Evolutionary conservation across 2,888 invertebrate genomes (phyloP), one percentile per base, ranked within the genome.

Genomic region (Drosophila incognita): DNA sequence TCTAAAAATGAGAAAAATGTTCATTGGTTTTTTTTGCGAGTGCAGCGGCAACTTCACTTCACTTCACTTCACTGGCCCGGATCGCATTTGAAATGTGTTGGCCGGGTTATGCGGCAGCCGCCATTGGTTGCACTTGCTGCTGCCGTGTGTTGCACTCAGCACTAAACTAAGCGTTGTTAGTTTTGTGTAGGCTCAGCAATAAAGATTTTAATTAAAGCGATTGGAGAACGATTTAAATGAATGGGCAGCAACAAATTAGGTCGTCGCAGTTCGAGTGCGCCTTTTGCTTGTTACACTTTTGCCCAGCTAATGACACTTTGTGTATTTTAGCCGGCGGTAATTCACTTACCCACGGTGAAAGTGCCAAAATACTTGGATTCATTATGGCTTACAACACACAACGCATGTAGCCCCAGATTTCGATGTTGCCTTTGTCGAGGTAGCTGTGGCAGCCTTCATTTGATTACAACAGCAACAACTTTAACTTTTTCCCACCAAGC

Each of bases 181-280:
- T 67, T 70, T 56, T 74, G 58, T 64, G 42, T 57, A 48, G 49
- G 74, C 77, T 77, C 73, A 53, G 78, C 85, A 85, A 80, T 77
- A 77, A 77, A 87, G 87, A 87, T 90, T 90, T 87, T 90, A 90
- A 87, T 87, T 90, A 87, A 76, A 76, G 71, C 90, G 87, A 87
- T 87, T 90, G 90, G 60, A 75, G 48, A 64, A 36, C 61, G 65
- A 70, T 82, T 66, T 62, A 69, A 83, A 83, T 83, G 64, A 82
- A 81, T 83, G 83, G 59, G 63, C 48, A 27, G 51, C 67, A 69
- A 53, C 65, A 67, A 73, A 80, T 66, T 79, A 65, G 66, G 57
- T 60, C 76, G 57, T 60, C 80, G 51, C 63, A 69, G 52, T 79
- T 60, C 51, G 66, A 71, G 72, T 76, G 77, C 66, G 64, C 78